These are phyloP conservation scores for Ptilonorhynchus violaceus DNA, from an alignment of 2,113 vertebrate species.

Conservation along the genomic window DNA sequence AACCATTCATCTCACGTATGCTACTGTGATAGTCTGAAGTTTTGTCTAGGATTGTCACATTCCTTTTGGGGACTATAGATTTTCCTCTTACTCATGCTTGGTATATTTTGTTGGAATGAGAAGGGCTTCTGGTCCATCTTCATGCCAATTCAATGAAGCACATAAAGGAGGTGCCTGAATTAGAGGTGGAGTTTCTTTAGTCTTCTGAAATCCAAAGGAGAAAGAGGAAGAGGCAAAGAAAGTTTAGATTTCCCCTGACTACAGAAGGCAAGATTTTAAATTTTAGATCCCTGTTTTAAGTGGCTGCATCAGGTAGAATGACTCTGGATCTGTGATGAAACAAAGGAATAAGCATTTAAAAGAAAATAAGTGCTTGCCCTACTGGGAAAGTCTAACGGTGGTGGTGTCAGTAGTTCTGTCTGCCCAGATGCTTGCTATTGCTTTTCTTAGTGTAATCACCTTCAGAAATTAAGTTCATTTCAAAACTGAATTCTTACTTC, in stretches of 20 bases:
- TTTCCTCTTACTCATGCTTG: not conserved
- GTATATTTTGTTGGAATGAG: not conserved
- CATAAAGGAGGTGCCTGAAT: not conserved
- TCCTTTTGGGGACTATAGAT: not conserved
- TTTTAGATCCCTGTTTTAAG: not conserved
- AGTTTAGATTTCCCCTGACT: not conserved
- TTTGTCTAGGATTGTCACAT: not conserved
- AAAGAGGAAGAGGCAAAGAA: not conserved
- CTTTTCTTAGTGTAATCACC: not conserved
- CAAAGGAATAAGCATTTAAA: not conserved
- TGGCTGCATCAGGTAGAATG: not conserved
- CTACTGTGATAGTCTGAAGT: not conserved
- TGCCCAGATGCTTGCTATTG: constrained; percentile 17
- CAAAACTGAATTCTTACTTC: not conserved
- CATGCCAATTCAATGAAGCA: not conserved
- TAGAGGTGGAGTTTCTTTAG: not conserved
- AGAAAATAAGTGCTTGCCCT: not conserved
- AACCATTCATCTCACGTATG: not conserved
- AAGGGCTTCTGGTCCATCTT: not conserved
- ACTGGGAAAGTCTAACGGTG: not conserved
- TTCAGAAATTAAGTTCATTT: not conserved
- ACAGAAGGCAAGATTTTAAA: not conserved
- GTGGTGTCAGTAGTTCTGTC: not conserved
- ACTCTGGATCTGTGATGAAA: not conserved
- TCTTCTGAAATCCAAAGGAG: not conserved